Percentiles rank a stretch among this genome's conserved stretches.
phyloP scores from a whole-genome alignment of 2,888 invertebrate species.

The Clunio marinus region DNA sequence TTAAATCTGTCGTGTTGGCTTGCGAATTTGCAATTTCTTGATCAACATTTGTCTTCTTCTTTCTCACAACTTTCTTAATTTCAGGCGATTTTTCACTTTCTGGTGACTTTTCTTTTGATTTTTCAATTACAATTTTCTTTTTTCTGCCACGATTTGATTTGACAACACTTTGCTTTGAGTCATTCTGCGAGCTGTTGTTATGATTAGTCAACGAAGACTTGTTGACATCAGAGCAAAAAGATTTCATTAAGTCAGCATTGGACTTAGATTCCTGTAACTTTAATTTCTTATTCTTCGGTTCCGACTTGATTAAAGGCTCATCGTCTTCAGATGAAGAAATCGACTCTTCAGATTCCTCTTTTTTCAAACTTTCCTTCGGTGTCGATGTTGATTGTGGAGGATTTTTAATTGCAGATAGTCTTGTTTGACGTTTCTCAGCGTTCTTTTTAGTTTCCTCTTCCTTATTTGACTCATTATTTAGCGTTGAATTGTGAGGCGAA shows the following conservation, averaged over 20 bases:
- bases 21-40: slow-evolving; percentile 41
- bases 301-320: slow-evolving; percentile 51
- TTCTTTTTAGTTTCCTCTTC: slow-evolving; percentile 44
- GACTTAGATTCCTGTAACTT: neutral
- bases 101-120: slow-evolving; percentile 38
- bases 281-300: slow-evolving; percentile 38
- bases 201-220: neutral
- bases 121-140: neutral
- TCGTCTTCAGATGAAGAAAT: slow-evolving; percentile 54
- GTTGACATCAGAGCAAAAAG: slow-evolving; percentile 12
- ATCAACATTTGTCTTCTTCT: slow-evolving; percentile 48
- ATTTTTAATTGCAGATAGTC: slow-evolving; percentile 39
- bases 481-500: too few relatives aligned
- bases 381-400: slow-evolving; percentile 1
- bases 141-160: slow-evolving; percentile 26
- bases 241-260: too few relatives aligned
- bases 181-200: neutral
- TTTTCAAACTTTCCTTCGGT: neutral
- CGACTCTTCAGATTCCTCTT: slow-evolving; percentile 38
- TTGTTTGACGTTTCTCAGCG: slow-evolving; percentile 40
- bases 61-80: slow-evolving; percentile 45
- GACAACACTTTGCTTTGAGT: neutral
- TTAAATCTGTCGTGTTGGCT: slow-evolving; percentile 40
- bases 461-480: too few relatives aligned
- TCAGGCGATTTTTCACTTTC: slow-evolving; percentile 44